Evolutionary conservation across 2,888 invertebrate genomes (phyloP), one percentile per base, ranked within the genome.

Genomic region (Morpho helenor): DNA sequence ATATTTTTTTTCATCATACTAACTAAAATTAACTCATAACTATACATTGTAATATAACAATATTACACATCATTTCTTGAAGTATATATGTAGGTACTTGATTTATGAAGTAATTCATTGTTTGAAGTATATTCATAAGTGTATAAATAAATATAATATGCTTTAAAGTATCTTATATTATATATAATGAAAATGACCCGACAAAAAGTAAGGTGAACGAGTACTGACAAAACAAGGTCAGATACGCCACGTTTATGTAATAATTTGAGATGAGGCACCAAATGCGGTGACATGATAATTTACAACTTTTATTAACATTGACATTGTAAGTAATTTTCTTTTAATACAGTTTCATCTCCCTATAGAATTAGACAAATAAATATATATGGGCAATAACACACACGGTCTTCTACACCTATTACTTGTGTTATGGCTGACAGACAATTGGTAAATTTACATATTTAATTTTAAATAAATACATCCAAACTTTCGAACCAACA

Each of bases 221-320:
- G 67, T 66, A 72, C 69, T 65, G 63, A 69, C 65, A 54, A 62
- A 67, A 73, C 74, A 77, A 82, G 81, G 80, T 73, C 74, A 70
- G 66, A 62, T 58, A 57, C 67, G 61, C 58, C 67, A 71, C 67
- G 72, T 73, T 82, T 76, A 82, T 75, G 72, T 84, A 80, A 81
- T 71, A 76, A 66, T 75, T 75, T 69, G 66, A 69, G 69, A 68
- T 67, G 63, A 68, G 64, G 58, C 65, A 59, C 60, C 59, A 60
- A 63, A 62, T 57, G 52, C 51, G 51, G 66, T 58, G 62, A 63
- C 61, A 61, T 63, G 57, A 66, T 65, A 68, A 67, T 61, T 69
- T 66, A 63, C 61, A 65, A 59, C 57, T 62, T 67, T 67, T 64
- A 71, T 66, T 71, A 71, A 64, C 75, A 73, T 75, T 77, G 74